Evolutionary conservation across 1,140 invertebrate genomes (phyloP).

Genomic region (Drosophila kikkawai): DNA sequence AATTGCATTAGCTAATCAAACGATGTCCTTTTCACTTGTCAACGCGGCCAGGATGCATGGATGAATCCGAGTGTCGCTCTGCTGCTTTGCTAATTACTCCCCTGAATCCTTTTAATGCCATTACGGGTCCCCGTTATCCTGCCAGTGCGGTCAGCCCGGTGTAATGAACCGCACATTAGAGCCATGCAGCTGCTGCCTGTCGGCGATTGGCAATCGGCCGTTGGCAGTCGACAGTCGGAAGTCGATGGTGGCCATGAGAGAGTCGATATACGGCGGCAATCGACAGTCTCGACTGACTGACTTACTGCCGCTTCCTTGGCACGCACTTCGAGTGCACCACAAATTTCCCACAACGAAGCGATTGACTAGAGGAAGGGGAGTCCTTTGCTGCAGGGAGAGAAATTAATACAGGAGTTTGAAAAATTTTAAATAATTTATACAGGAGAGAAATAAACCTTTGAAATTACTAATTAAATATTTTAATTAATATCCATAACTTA

Average conservation of each 20-base stretch:
- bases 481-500: no score
- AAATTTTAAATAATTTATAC: no score
- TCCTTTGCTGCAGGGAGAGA: neutral
- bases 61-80: slow-evolving; percentile 39
- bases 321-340: slow-evolving; percentile 61
- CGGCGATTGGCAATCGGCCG: slow-evolving; percentile 29
- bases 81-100: slow-evolving; percentile 76
- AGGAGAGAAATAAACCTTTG: no score
- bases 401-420: neutral
- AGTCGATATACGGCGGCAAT: slow-evolving; percentile 13
- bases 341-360: slow-evolving; percentile 26
- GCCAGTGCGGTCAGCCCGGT: slow-evolving; percentile 62
- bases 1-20: slow-evolving; percentile 82
- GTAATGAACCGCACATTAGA: slow-evolving; percentile 80
- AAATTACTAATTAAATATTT: no score
- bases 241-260: slow-evolving; percentile 31
- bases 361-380: neutral
- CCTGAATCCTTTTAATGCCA: slow-evolving; percentile 79
- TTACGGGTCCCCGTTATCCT: slow-evolving; percentile 42
- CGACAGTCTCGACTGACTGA: slow-evolving; percentile 54
- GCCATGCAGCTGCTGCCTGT: slow-evolving; percentile 4
- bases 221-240: slow-evolving; percentile 33
- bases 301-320: slow-evolving; percentile 68
- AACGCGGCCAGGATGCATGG: slow-evolving; percentile 33
- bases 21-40: slow-evolving; percentile 46